Conservation (phyloP, 2,113 vertebrate genomes). For the Pica pica region DNA sequence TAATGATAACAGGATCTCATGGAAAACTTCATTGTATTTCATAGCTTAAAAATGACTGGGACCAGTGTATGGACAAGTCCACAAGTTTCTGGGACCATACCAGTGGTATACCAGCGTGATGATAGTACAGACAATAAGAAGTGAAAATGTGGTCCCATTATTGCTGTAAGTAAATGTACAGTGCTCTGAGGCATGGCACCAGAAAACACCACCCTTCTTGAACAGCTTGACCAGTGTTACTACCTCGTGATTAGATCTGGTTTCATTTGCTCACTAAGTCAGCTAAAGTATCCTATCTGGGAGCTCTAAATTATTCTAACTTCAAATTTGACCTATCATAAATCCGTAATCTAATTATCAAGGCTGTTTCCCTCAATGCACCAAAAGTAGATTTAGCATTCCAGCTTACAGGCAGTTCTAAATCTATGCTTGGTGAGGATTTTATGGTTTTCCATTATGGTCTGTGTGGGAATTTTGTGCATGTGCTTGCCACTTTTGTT, state of each 20-base stretch:
- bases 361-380: background rate
- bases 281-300: background rate
- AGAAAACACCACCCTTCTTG: background rate
- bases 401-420: background rate
- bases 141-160: background rate
- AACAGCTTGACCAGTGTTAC: background rate
- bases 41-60: background rate
- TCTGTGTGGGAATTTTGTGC: rapidly evolving
- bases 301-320: background rate
- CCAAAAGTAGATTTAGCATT: background rate
- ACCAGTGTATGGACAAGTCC: background rate
- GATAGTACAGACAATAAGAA: background rate
- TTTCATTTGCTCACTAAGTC: background rate
- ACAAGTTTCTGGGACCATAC: background rate
- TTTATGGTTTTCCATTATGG: background rate
- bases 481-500: background rate
- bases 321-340: background rate
- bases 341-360: background rate
- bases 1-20: background rate
- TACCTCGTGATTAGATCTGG: background rate
- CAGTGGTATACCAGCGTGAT: background rate
- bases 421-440: background rate
- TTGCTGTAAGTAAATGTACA: background rate
- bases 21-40: background rate
- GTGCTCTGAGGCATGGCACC: background rate